Base-by-base conservation (phyloP, 2,888 invertebrate genomes). In the Ochropleura leucogaster region DNA sequence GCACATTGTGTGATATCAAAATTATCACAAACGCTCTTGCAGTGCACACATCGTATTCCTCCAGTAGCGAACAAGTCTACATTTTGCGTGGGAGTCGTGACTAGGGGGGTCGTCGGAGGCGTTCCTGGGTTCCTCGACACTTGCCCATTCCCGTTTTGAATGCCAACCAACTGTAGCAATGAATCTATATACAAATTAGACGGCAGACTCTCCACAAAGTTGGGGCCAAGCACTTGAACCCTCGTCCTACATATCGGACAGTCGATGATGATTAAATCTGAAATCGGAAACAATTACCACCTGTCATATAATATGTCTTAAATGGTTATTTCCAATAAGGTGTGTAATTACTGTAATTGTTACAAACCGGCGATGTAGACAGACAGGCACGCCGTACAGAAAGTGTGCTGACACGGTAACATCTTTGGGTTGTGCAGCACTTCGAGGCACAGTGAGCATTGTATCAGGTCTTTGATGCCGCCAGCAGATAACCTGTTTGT, bases 391-490 rank as follows among this genome's bases (percentile, higher is more conserved):
- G 95, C 92, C 74, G 96, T 91, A 80, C 98, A 98, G 90, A 97
- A 97, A 1, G 97, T 97, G 88, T 98, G 97, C 85, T 97, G 97
- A 86, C 98, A 98, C 0, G 97, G 97, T 84, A 97, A 91, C 97
- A 97, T 97, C 90, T 97, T 97, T 1, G 97, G 97, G 62, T 97
- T 95, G 82, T 94, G 93, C 9, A 97, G 92, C 46, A 96, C 94
- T 82, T 97, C 97, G 79, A 97, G 90, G 77, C 97, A 97, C 51
- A 97, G 92, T 3, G 97, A 95, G 86, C 97, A 97, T 92, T 97
- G 97, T 20, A 97, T 95, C 74, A 97, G 88, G 76, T 97, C 97
- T 87, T 97, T 97, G 68, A 97, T 94, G 0, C 97, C 96, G 18
- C 95, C 94, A 8, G 96, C 89, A 51, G 96, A 95, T 65, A 89